A percentile compares a stretch with the other conserved stretches of the same genome.
Evolutionary conservation across 2,797 vertebrate genomes (phyloP).

Genomic region (Bovichtus diacanthus): DNA sequence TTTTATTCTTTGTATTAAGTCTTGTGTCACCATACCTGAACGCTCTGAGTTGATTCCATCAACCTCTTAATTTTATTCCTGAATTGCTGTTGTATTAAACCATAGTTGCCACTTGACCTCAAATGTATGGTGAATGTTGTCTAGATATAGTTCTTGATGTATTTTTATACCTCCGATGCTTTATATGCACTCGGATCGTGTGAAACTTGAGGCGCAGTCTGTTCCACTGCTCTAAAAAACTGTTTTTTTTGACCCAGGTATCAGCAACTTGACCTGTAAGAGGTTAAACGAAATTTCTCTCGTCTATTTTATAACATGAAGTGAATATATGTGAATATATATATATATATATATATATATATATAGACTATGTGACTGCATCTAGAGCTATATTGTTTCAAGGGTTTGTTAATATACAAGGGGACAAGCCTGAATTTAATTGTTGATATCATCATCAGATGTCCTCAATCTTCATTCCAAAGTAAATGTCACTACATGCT

Average conservation of each 20-base stretch:
- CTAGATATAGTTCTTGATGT: slow-evolving; percentile 19
- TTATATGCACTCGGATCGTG: neutral
- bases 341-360: slow-evolving; percentile 15
- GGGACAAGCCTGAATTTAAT: neutral
- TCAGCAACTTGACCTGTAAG: neutral
- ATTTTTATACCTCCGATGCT: slow-evolving; percentile 27
- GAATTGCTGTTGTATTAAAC: neutral
- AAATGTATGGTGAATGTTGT: neutral
- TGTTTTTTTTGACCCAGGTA: neutral
- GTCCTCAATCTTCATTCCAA: slow-evolving; percentile 1
- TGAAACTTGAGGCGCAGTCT: neutral
- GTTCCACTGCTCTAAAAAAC: neutral
- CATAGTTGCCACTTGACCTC: neutral
- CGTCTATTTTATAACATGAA: slow-evolving; percentile 9
- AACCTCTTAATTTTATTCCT: neutral
- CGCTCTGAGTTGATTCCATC: neutral
- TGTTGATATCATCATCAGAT: neutral
- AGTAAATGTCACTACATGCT: slow-evolving; percentile 1
- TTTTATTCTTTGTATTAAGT: neutral
- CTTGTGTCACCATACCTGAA: neutral
- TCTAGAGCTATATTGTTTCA: neutral
- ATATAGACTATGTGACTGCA: neutral
- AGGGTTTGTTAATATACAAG: neutral
- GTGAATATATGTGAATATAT: neutral
- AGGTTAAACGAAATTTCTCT: neutral